These are phyloP conservation scores for Hephaestus fuliginosus DNA, from an alignment of 2,797 vertebrate genomes.

Conservation along the genomic window DNA sequence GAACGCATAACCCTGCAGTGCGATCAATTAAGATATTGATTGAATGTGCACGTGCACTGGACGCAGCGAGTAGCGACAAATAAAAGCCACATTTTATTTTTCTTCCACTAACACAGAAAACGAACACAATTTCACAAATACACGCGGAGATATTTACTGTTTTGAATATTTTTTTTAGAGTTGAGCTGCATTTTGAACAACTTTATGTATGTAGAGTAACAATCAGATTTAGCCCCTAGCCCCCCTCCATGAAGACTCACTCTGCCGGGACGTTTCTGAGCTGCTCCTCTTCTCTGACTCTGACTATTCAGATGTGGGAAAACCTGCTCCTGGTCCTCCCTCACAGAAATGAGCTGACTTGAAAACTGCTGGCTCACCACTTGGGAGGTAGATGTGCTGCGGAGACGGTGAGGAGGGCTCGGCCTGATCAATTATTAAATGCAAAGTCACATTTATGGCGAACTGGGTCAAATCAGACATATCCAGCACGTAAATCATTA, in stretches of 20 bases:
- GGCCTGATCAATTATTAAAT: constrained; percentile 34
- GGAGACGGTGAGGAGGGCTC: neutral
- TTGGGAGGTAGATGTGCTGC: no score
- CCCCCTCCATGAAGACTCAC: neutral
- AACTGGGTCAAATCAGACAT: neutral
- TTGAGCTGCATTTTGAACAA: neutral
- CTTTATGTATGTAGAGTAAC: neutral
- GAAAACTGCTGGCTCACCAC: neutral
- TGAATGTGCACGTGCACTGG: neutral
- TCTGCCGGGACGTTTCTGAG: neutral
- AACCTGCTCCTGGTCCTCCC: neutral
- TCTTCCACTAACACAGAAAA: neutral
- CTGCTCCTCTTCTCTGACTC: neutral
- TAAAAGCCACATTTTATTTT: neutral
- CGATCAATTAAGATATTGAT: no score
- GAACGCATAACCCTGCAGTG: no score
- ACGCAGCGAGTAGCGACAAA: neutral
- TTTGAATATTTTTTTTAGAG: neutral
- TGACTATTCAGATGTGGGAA: neutral
- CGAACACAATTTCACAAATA: neutral
- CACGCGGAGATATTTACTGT: rapidly evolving
- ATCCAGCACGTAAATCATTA: neutral
- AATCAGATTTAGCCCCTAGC: neutral
- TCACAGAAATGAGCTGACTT: neutral
- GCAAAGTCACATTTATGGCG: neutral